These are phyloP conservation scores for Arizona elegans DNA, from an alignment of 2,113 vertebrate species.

Conservation along the genomic window DNA sequence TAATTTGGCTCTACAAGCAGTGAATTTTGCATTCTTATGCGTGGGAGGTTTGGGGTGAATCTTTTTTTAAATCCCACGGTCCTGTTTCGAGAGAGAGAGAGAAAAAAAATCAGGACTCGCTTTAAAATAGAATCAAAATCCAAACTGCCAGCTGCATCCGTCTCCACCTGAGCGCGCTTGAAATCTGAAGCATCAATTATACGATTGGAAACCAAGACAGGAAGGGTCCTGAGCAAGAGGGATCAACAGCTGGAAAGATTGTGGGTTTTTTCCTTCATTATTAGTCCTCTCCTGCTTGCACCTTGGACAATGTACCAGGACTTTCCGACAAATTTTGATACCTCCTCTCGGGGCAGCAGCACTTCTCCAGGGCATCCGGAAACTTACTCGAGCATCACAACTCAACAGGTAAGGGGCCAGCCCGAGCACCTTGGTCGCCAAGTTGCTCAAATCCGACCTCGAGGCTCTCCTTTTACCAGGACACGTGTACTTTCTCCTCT, in stretches of 20 bases:
- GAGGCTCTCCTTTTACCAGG: neutral
- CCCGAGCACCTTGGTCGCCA: conserved; percentile 20
- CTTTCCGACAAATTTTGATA: conserved; percentile 96
- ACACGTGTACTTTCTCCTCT: too few relatives aligned
- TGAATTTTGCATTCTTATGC: neutral
- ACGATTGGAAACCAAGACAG: conserved; percentile 50
- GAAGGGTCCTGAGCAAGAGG: conserved; percentile 36
- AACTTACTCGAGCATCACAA: conserved; percentile 84
- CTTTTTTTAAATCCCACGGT: neutral
- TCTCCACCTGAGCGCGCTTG: neutral
- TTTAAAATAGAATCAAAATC: neutral
- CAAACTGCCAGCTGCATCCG: neutral
- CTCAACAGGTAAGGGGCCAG: conserved; percentile 84
- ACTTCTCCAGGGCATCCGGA: conserved; percentile 90
- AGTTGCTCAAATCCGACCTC: conserved; percentile 31
- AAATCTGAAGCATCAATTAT: neutral
- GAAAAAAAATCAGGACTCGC: neutral
- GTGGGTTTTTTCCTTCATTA: conserved; percentile 21
- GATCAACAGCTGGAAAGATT: conserved; percentile 15
- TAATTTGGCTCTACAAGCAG: neutral
- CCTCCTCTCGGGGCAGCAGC: conserved; percentile 95
- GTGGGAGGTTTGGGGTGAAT: neutral
- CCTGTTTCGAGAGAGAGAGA: neutral
- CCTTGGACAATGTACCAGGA: conserved; percentile 98
- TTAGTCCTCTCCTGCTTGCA: conserved; percentile 66